These are phyloP conservation scores for Ceriagrion tenellum DNA, from an alignment of 2,888 invertebrate species.

Conservation along the genomic window DNA sequence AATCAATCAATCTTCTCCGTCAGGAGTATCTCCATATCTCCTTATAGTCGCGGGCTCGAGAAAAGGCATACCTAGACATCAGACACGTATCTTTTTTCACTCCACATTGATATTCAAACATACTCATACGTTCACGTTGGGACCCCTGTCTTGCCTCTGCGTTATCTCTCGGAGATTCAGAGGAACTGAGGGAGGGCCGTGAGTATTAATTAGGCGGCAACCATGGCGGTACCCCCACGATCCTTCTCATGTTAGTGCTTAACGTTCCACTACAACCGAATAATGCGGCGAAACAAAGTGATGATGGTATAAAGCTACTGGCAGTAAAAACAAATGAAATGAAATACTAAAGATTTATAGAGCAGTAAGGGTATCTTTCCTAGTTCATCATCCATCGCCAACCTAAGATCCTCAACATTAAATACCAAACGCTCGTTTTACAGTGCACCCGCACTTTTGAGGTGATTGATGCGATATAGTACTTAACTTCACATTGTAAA, in stretches of 20 bases:
- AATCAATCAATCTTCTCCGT: background rate
- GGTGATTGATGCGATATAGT: too few relatives aligned
- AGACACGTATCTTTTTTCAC: background rate
- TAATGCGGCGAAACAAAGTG: background rate
- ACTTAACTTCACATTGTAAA: too few relatives aligned
- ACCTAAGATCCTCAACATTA: too few relatives aligned
- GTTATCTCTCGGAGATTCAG: background rate
- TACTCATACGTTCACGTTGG: background rate
- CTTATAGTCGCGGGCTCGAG: background rate
- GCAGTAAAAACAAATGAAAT: background rate
- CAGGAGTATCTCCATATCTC: background rate
- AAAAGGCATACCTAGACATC: background rate
- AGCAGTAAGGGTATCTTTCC: background rate
- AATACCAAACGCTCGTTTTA: too few relatives aligned
- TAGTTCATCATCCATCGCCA: background rate
- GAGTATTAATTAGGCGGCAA: background rate
- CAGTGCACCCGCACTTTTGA: too few relatives aligned
- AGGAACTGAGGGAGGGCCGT: background rate
- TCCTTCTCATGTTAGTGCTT: background rate
- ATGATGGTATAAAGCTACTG: background rate
- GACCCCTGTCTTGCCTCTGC: background rate
- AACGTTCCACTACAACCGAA: background rate
- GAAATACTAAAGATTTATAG: too few relatives aligned
- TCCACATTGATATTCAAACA: background rate
- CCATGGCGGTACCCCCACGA: background rate